Conservation (phyloP, 2,113 vertebrate species). For the Ictidomys tridecemlineatus region DNA sequence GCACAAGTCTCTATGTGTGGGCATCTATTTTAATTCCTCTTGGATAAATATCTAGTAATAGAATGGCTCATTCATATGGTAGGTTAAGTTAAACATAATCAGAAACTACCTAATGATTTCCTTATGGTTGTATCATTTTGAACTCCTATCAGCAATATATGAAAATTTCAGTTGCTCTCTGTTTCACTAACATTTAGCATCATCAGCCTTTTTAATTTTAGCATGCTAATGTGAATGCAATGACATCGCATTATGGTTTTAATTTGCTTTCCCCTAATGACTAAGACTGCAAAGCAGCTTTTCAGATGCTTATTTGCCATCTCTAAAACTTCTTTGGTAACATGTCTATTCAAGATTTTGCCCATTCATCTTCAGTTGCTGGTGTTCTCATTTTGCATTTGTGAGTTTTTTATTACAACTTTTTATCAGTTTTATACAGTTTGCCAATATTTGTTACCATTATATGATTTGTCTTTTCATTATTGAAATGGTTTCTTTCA, state of each 20-base stretch:
- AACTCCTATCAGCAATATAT: not conserved
- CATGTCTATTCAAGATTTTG: not conserved
- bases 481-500: not conserved
- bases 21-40: not conserved
- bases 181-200: not conserved
- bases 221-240: not conserved
- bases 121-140: not conserved
- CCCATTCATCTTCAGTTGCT: not conserved
- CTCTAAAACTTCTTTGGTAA: not conserved
- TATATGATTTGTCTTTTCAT: not conserved
- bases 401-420: not conserved
- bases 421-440: not conserved
- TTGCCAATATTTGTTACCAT: not conserved
- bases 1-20: not conserved
- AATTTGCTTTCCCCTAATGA: conserved; percentile 29
- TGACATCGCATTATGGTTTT: not conserved
- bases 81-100: not conserved
- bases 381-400: conserved; percentile 25
- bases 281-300: not conserved
- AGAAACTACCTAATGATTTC: not conserved
- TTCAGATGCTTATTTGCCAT: not conserved
- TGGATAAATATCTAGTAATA: not conserved
- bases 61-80: not conserved
- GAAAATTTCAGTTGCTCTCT: not conserved
- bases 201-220: conserved; percentile 36